Evolutionary conservation across 2,888 invertebrate species (phyloP).

Genomic region (Apeira syringaria): DNA sequence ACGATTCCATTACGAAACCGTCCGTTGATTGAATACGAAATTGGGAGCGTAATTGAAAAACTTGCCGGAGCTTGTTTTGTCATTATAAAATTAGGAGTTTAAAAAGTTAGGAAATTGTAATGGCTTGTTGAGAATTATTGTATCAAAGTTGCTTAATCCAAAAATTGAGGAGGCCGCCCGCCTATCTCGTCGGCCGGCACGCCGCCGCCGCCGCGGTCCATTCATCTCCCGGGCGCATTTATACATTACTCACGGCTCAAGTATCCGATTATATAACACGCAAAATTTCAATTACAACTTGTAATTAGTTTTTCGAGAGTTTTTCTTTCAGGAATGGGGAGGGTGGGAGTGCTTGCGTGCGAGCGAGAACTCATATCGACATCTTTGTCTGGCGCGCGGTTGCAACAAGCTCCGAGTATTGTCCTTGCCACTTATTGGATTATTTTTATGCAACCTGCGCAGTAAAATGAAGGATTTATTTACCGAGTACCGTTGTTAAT

Average conservation of each 20-base stretch:
- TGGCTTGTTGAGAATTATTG: conserved; percentile 56
- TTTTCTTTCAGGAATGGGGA: conserved; percentile 82
- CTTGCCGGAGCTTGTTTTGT: conserved; percentile 28
- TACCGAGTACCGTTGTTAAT: conserved; percentile 70
- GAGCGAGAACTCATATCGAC: conserved; percentile 47
- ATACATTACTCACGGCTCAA: conserved; percentile 83
- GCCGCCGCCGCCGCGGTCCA: conserved; percentile 55
- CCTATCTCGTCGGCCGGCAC: conserved; percentile 56
- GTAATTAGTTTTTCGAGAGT: conserved; percentile 85
- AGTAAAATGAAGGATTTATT: conserved; percentile 76
- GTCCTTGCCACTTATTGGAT: conserved; percentile 80
- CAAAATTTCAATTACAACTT: conserved; percentile 85
- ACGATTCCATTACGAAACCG: conserved; percentile 18
- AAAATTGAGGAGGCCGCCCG: conserved; percentile 62
- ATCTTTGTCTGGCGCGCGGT: conserved; percentile 50
- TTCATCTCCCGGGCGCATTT: conserved; percentile 80
- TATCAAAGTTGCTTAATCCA: conserved; percentile 67
- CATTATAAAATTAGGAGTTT: conserved; percentile 37
- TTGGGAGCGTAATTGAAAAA: conserved; percentile 30
- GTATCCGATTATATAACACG: conserved; percentile 85
- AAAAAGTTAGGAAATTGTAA: conserved; percentile 46
- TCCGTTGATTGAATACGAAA: conserved; percentile 22
- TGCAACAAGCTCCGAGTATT: conserved; percentile 72
- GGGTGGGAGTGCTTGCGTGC: conserved; percentile 58
- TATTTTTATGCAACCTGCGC: conserved; percentile 82